These are phyloP conservation scores for Cacatua alba DNA, from an alignment of 2,113 vertebrate genomes.

Conservation along the genomic window DNA sequence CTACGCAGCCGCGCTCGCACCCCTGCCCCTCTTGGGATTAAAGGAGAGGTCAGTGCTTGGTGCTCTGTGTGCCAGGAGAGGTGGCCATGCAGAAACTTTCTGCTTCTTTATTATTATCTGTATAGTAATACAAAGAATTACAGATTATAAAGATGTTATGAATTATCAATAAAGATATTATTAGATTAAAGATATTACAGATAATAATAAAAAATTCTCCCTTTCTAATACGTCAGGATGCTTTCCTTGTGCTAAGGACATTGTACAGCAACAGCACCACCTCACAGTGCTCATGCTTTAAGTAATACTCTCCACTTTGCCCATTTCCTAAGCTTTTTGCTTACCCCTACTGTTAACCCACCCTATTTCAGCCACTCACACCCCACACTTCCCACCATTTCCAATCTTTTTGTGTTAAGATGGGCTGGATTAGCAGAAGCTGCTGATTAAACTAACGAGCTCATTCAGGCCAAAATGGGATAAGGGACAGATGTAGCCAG, in stretches of 20 bases:
- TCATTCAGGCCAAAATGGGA: not conserved
- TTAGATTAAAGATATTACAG: not conserved
- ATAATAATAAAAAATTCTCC: not conserved
- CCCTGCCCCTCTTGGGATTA: not conserved
- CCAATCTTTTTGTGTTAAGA: not conserved
- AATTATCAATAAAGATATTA: not conserved
- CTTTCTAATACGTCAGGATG: not conserved
- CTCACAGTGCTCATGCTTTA: fast-evolving
- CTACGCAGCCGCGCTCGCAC: fast-evolving
- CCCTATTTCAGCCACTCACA: not conserved
- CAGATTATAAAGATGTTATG: not conserved
- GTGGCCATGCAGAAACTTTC: not conserved
- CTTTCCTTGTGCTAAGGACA: not conserved
- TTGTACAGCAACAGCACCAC: not conserved
- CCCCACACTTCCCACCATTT: not conserved
- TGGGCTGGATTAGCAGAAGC: not conserved
- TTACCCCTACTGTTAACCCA: not conserved
- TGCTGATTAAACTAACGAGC: not conserved
- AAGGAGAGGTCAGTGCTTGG: not conserved
- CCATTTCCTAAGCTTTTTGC: not conserved
- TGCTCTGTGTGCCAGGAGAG: not conserved
- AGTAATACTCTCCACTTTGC: not conserved
- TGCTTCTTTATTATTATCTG: not conserved
- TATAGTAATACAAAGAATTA: not conserved
- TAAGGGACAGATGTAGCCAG: not conserved